These are phyloP conservation scores for Sipha flava DNA, from an alignment of 1,140 invertebrate genomes.

Conservation along the genomic window DNA sequence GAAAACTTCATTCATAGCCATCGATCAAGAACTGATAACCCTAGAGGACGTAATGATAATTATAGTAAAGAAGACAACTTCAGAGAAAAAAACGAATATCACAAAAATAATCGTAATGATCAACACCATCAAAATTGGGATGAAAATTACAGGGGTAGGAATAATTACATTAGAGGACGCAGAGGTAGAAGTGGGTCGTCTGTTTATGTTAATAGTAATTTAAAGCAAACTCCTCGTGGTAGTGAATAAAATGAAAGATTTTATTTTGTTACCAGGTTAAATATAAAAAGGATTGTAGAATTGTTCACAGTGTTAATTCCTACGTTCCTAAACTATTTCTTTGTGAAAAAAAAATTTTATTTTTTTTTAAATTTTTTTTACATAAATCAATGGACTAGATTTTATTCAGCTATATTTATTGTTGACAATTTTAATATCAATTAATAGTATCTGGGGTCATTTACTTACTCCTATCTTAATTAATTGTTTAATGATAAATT, in stretches of 20 bases:
- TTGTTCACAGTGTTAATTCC: slow-evolving; percentile 5
- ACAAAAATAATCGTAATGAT: neutral
- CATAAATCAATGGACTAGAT: neutral
- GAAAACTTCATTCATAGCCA: neutral
- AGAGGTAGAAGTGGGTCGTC: neutral
- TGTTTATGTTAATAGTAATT: slow-evolving; percentile 1
- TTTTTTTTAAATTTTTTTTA: neutral
- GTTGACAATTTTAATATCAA: neutral
- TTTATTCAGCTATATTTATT: slow-evolving; percentile 5
- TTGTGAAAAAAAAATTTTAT: neutral
- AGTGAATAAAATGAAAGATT: neutral
- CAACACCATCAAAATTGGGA: slow-evolving; percentile 3
- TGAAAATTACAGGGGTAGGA: neutral
- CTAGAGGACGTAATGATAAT: slow-evolving; percentile 15
- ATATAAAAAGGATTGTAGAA: neutral
- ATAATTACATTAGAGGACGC: neutral
- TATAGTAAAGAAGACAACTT: neutral
- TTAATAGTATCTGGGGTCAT: neutral
- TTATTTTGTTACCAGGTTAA: neutral
- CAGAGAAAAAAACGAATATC: neutral
- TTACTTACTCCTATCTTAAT: neutral
- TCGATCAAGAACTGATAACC: neutral
- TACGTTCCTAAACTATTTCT: slow-evolving; percentile 16
- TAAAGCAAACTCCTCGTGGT: neutral
- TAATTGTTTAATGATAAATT: neutral